These are phyloP conservation scores for Micoletzkya japonica DNA, from an alignment of 2,888 invertebrate genomes.

Conservation along the genomic window DNA sequence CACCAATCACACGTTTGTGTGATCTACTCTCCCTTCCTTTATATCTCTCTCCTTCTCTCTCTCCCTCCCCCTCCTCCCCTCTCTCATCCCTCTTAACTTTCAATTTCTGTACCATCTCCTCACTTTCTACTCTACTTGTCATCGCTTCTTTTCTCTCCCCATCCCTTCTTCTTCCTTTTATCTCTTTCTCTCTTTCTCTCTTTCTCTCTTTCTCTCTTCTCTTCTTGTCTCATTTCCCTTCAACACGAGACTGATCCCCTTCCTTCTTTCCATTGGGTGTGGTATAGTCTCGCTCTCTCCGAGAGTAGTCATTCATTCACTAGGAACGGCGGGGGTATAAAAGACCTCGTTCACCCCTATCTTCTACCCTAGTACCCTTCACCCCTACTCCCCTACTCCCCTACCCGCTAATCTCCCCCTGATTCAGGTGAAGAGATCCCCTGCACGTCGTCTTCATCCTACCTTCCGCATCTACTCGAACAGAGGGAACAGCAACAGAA, in stretches of 20 bases:
- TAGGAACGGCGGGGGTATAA: too few relatives aligned
- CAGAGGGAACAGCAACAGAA: too few relatives aligned
- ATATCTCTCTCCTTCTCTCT: background rate
- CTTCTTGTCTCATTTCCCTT: constrained; percentile 2
- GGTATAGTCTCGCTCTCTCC: background rate
- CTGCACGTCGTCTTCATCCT: constrained; percentile 10
- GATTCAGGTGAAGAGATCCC: background rate
- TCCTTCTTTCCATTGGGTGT: background rate
- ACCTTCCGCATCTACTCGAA: too few relatives aligned
- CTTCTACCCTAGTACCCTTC: too few relatives aligned
- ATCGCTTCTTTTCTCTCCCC: constrained; percentile 7
- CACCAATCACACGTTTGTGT: background rate
- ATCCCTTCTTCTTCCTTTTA: background rate
- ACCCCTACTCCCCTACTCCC: too few relatives aligned
- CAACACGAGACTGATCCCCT: background rate
- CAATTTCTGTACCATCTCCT: constrained; percentile 4
- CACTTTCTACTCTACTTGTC: background rate
- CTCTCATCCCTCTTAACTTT: background rate
- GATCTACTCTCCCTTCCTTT: background rate
- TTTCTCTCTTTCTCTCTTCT: constrained; percentile 13
- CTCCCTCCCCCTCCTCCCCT: background rate
- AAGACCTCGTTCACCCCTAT: too few relatives aligned
- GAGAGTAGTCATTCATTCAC: too few relatives aligned
- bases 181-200: constrained; percentile 5
- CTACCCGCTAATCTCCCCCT: background rate